phyloP scores from a whole-genome alignment of 2,888 invertebrate species.

The Protonemura montana region DNA sequence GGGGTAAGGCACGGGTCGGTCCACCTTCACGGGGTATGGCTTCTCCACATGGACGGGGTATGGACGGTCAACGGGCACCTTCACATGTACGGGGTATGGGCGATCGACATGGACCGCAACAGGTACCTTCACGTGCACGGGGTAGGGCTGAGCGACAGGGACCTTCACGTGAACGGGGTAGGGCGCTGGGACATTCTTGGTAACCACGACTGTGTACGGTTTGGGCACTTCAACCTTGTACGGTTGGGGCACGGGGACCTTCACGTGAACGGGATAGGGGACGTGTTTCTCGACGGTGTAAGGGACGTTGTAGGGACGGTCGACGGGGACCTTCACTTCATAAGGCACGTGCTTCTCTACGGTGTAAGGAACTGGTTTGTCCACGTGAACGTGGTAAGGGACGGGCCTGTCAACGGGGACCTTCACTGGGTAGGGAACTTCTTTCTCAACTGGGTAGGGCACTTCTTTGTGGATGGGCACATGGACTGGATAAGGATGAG shows the following conservation, averaged over 20 bases:
- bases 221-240: constrained; percentile 51
- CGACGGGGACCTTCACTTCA: constrained; percentile 74
- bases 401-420: constrained; percentile 67
- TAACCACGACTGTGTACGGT: constrained; percentile 73
- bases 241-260: constrained; percentile 50
- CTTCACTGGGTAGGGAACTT: constrained; percentile 62
- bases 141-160: constrained; percentile 70
- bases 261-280: constrained; percentile 49
- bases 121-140: constrained; percentile 54
- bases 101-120: constrained; percentile 47
- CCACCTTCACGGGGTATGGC: constrained; percentile 65
- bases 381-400: constrained; percentile 60
- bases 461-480: constrained; percentile 66
- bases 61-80: constrained; percentile 75
- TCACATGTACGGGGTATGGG: constrained; percentile 61
- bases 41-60: constrained; percentile 76
- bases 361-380: constrained; percentile 49
- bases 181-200: constrained; percentile 62
- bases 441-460: constrained; percentile 63
- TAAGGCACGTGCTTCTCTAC: constrained; percentile 65
- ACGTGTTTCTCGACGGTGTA: constrained; percentile 68
- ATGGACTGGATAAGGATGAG: constrained; percentile 67
- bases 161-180: constrained; percentile 67
- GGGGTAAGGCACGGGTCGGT: constrained; percentile 63
- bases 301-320: constrained; percentile 72